Percentiles rank a stretch among this genome's conserved stretches.
Conservation (phyloP, 2,797 vertebrate species). For the Decapterus maruadsi region DNA sequence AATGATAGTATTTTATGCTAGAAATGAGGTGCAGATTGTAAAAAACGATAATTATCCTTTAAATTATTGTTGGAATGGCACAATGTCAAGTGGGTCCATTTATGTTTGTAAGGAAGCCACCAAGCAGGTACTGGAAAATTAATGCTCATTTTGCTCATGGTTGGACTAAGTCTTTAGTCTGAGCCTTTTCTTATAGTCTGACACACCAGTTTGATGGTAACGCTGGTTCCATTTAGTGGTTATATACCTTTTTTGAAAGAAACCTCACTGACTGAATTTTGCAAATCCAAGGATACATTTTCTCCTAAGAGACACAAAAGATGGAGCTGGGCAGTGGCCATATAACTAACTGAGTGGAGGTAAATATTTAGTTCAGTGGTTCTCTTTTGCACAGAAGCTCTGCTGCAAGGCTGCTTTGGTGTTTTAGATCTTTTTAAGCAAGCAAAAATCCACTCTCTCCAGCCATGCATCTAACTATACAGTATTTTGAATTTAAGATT, state of each 20-base stretch:
- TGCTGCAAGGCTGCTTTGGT: neutral
- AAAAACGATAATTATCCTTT: no score
- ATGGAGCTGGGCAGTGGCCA: constrained; percentile 17
- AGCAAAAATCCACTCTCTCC: neutral
- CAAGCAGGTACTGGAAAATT: neutral
- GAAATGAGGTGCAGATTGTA: no score
- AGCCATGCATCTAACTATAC: neutral
- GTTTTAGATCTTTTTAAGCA: constrained; percentile 18
- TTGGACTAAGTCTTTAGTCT: neutral
- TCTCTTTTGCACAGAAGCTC: constrained; percentile 4
- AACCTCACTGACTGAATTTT: constrained; percentile 12
- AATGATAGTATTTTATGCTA: no score
- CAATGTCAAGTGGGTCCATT: neutral
- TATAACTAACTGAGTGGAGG: neutral
- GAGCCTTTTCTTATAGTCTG: neutral
- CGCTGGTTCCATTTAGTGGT: neutral
- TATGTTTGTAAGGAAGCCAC: neutral
- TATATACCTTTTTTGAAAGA: neutral
- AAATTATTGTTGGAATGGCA: neutral
- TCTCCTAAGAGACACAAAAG: constrained; percentile 12
- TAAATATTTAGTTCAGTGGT: constrained; percentile 21
- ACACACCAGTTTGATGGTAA: neutral
- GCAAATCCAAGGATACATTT: constrained; percentile 10
- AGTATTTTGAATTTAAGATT: neutral
- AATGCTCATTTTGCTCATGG: neutral